These are phyloP conservation scores for Metopolophium dirhodum DNA, from an alignment of 1,140 invertebrate genomes.

Conservation along the genomic window DNA sequence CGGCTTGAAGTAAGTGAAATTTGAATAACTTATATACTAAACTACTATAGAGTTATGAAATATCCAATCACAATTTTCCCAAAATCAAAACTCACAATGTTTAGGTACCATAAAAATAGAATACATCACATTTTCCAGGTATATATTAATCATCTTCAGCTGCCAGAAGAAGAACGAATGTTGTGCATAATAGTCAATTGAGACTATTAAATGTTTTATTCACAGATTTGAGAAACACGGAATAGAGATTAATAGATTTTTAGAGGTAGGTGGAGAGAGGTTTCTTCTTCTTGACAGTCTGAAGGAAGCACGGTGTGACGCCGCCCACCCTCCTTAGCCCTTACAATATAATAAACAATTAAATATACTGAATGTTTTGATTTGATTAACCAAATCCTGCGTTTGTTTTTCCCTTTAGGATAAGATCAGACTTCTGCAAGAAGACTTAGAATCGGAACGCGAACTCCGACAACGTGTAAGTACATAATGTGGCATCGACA, in stretches of 20 bases:
- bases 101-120: constrained; percentile 46
- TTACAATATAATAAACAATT: constrained; percentile 46
- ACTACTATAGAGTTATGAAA: neutral
- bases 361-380: constrained; percentile 47
- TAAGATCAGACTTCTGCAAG: constrained; percentile 95
- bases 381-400: constrained; percentile 56
- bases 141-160: constrained; percentile 23
- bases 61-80: neutral
- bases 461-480: constrained; percentile 96
- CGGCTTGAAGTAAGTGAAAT: constrained; percentile 83
- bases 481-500: constrained; percentile 59
- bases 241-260: constrained; percentile 20
- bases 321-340: constrained; percentile 18
- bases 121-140: constrained; percentile 45
- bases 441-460: constrained; percentile 96
- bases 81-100: neutral
- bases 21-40: neutral
- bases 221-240: neutral
- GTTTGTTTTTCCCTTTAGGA: constrained; percentile 75
- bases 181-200: neutral
- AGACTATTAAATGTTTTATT: constrained; percentile 7
- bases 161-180: constrained; percentile 49
- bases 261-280: constrained; percentile 26
- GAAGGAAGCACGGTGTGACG: constrained; percentile 52
- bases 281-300: constrained; percentile 50